A percentile compares a stretch with the other conserved stretches of the same genome.
These are phyloP conservation scores for Cromileptes altivelis DNA, from an alignment of 2,113 vertebrate species.

Conservation along the genomic window DNA sequence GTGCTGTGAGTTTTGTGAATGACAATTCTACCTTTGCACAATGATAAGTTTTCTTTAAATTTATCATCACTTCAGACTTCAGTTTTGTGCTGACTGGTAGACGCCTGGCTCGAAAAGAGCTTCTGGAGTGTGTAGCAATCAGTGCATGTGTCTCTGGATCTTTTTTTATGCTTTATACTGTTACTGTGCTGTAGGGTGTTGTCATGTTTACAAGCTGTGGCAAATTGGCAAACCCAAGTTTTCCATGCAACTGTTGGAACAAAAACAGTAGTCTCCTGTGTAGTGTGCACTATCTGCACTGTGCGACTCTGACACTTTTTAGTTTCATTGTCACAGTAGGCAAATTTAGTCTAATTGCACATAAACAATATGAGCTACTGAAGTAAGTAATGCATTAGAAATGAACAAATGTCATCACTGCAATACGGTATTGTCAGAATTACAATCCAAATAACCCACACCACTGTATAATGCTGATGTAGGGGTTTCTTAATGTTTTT, in stretches of 20 bases:
- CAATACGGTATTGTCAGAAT: background rate
- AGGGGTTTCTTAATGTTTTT: constrained; percentile 11
- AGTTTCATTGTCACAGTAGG: background rate
- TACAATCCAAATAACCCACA: background rate
- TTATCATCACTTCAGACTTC: background rate
- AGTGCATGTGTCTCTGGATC: constrained; percentile 1
- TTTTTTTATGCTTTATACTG: background rate
- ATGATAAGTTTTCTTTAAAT: background rate
- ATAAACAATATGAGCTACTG: background rate
- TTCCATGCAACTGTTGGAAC: background rate
- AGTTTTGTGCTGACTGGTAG: constrained; percentile 9
- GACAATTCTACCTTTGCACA: background rate
- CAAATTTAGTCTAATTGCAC: background rate
- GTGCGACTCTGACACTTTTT: background rate
- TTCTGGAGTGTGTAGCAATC: background rate
- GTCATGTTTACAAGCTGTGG: constrained; percentile 23
- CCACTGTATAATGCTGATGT: background rate
- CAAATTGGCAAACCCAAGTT: constrained; percentile 5
- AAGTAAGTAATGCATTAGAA: background rate
- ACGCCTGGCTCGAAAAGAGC: background rate
- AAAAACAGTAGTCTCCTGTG: background rate
- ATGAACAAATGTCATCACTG: background rate
- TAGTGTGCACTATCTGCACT: constrained; percentile 1
- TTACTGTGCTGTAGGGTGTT: constrained; percentile 10
- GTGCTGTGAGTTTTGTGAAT: constrained; percentile 1